These are phyloP conservation scores for Octomys mimax DNA, from an alignment of 2,797 vertebrate species.

Conservation along the genomic window DNA sequence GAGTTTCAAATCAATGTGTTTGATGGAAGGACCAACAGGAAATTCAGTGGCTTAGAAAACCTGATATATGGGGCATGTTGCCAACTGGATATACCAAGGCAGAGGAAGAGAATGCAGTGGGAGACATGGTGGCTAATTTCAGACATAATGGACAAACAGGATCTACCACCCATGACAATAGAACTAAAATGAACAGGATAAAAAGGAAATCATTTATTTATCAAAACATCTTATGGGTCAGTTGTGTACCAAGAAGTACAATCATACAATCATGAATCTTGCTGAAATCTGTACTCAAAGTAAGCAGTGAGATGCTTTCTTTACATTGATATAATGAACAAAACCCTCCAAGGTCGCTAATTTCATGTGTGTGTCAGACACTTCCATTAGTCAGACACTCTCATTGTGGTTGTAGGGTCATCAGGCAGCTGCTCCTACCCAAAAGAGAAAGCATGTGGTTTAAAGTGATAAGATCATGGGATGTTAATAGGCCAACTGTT, in stretches of 20 bases:
- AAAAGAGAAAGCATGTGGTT: neutral
- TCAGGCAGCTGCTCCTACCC: neutral
- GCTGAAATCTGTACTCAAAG: conserved; percentile 37
- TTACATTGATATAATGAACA: neutral
- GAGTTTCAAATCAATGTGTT: neutral
- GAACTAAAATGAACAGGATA: neutral
- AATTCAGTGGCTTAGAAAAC: neutral
- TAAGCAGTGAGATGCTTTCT: neutral
- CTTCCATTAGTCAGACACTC: neutral
- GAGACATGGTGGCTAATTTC: neutral
- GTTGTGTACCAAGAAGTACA: neutral
- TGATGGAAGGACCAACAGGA: neutral
- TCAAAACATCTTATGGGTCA: neutral
- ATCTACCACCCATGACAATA: neutral
- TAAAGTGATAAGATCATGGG: neutral
- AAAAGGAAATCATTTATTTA: neutral
- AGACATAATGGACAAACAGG: neutral
- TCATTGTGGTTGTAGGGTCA: neutral
- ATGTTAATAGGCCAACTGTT: neutral
- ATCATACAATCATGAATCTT: neutral
- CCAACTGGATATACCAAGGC: neutral
- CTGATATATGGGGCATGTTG: neutral
- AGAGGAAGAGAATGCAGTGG: neutral
- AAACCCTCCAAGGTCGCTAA: neutral
- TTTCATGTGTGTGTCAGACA: neutral